Conservation (phyloP, 2,797 vertebrate species). For the Varecia variegata region DNA sequence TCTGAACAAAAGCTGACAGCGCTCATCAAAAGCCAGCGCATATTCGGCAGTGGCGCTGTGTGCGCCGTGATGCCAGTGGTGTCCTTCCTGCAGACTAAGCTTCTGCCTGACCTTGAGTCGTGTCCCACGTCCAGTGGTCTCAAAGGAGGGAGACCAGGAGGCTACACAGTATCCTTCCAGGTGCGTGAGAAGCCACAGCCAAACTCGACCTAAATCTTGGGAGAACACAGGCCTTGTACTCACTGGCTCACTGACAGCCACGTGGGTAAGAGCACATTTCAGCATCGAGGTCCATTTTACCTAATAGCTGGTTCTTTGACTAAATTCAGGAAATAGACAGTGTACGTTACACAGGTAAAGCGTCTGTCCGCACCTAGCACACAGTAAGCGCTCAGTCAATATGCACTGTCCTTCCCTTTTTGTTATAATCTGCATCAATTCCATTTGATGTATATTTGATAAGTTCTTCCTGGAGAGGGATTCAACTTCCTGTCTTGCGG, state of each 20-base stretch:
- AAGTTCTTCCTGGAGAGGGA: not conserved
- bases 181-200: fast-evolving
- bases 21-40: not conserved
- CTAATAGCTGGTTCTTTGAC: not conserved
- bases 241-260: not conserved
- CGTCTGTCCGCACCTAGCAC: too few relatives aligned
- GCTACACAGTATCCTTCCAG: not conserved
- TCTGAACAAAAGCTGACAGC: not conserved
- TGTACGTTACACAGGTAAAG: not conserved
- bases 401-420: not conserved
- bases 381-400: not conserved
- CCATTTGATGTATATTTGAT: not conserved
- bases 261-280: not conserved
- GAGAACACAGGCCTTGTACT: fast-evolving
- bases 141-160: not conserved
- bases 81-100: not conserved
- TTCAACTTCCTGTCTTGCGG: not conserved
- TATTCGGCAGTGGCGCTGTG: not conserved
- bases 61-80: not conserved
- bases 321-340: not conserved
- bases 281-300: not conserved
- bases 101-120: not conserved
- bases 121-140: not conserved
- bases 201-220: fast-evolving
- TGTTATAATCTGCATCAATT: not conserved